Conservation (phyloP, 1,140 invertebrate species). For the Vollenhovia emeryi region DNA sequence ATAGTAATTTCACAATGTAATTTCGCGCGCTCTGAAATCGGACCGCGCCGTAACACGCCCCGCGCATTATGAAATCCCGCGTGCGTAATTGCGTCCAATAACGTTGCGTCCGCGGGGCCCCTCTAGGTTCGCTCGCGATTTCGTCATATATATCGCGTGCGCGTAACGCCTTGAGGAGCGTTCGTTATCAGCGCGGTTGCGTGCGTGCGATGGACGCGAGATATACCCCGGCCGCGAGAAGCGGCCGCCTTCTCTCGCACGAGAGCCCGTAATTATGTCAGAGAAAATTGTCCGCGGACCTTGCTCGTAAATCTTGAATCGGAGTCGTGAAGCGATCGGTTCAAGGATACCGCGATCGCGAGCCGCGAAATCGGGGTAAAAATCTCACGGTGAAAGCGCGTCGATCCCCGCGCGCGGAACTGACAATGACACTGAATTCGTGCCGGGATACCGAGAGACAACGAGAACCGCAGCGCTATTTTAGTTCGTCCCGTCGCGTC, state of each 20-base stretch:
- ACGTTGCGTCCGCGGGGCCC: background rate
- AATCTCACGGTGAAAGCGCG: conserved; percentile 49
- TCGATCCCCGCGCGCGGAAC: conserved; percentile 1
- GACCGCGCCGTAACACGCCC: background rate
- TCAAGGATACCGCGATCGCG: conserved; percentile 28
- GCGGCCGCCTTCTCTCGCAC: conserved; percentile 14
- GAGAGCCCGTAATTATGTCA: conserved; percentile 50
- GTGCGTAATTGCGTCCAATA: background rate
- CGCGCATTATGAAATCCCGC: background rate
- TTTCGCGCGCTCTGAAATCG: background rate
- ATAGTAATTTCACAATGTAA: background rate
- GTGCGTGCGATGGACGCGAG: conserved; percentile 20
- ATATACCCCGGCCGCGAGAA: conserved; percentile 30
- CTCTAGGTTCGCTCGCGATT: conserved; percentile 13
- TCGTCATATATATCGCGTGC: conserved; percentile 43
- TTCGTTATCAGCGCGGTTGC: conserved; percentile 41
- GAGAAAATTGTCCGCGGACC: conserved; percentile 51
- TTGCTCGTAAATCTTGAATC: conserved; percentile 39
- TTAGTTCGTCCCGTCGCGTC: background rate
- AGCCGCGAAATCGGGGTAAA: background rate
- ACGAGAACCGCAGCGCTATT: too few species aligned
- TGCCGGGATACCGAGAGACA: background rate
- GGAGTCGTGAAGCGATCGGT: conserved; percentile 11
- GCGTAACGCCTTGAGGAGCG: conserved; percentile 3
- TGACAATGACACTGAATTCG: conserved; percentile 23